Evolutionary conservation across 1,140 invertebrate species (phyloP), one percentile per base, ranked within the genome.

Genomic region (Hirudo medicinalis): DNA sequence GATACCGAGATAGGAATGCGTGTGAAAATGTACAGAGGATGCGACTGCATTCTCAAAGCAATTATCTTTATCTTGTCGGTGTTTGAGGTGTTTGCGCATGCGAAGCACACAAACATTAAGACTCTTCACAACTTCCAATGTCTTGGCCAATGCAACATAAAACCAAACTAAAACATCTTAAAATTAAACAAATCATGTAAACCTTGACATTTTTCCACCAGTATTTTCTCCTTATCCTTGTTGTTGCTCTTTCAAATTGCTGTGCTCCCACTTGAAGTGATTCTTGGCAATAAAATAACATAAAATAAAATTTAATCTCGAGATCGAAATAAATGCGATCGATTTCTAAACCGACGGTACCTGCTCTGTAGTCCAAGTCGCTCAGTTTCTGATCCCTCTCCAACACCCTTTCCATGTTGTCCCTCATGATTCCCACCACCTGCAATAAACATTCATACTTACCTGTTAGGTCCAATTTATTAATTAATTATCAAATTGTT

Each of bases 141-240:
- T 49, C 11, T 0, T 49, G 43, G 11, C 43, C 0, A 9, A 49
- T 49, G 15, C 11, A 9, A 13, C 3, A 49, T 49, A 17, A 49
- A 49, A 8, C 9, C 57, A 63, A 63, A 63, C 57, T 6, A 13
- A 63, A 63, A 63, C n/a, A 60, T 15, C 20, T 60, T 22, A 60
- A 6, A 60, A 22, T 6, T 25, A 63, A 25, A 25, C 3, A 63
- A 63, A 63, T 22, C 11, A 20, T 67, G 68, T 72, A 76, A 75
- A 78, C 78, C 72, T 78, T 78, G 15, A 77, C 68, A 73, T 78
- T 78, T 73, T 78, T 74, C 78, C 78, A 78, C 78, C 78, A 78
- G 72, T 77, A 78, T 67, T 78, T 77, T 67, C 74, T 73, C 67
- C 76, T 76, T 55, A 78, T 73, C 29, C 74, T 73, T 3, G 68